Evolutionary conservation across 2,888 invertebrate genomes (phyloP), one percentile per base, ranked within the genome.

Genomic region (Drepana falcataria): DNA sequence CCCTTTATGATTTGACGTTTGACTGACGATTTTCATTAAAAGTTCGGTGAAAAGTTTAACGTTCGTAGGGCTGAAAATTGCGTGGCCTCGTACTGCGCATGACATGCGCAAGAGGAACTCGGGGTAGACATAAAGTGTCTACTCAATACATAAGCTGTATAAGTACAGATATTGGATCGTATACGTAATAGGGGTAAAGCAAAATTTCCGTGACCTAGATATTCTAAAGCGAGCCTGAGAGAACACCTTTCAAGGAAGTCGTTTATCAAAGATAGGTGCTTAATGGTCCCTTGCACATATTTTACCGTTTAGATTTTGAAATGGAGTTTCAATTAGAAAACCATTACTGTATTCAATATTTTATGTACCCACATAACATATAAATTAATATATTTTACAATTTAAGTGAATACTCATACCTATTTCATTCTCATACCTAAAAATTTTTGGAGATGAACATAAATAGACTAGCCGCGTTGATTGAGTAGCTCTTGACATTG

Each of bases 41-140:
- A 75, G 71, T 78, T 77, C 66, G 60, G 59, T 56, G 60, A 66
- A 72, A 77, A 77, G 73, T 79, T 75, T 66, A 56, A 56, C 64
- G 69, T 57, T 53, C 54, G 55, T 73, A 79, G 72, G 70, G 72
- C 60, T 65, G 66, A 73, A 55, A 67, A 70, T 82, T 54, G 75
- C 70, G 64, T 64, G 69, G 58, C 58, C 6, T 2, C 49, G 47
- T 60, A 74, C 60, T 83, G 87, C 86, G 87, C 86, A 86, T 85
- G 87, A 78, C 69, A 81, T 85, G 86, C 85, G 86, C 86, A 83
- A 70, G 85, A 83, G 84, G 75, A 70, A 83, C 77, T 76, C 63
- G 60, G 60, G 58, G 58, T 55, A 62, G 60, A 59, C 37, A 21
- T 21, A 21, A 21, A 21, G 21, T 21, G 21, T 21, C 21, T 21